A percentile compares a stretch with the other conserved stretches of the same genome.
These are phyloP conservation scores for Rhagonycha fulva DNA, from an alignment of 2,888 invertebrate species.

Conservation along the genomic window DNA sequence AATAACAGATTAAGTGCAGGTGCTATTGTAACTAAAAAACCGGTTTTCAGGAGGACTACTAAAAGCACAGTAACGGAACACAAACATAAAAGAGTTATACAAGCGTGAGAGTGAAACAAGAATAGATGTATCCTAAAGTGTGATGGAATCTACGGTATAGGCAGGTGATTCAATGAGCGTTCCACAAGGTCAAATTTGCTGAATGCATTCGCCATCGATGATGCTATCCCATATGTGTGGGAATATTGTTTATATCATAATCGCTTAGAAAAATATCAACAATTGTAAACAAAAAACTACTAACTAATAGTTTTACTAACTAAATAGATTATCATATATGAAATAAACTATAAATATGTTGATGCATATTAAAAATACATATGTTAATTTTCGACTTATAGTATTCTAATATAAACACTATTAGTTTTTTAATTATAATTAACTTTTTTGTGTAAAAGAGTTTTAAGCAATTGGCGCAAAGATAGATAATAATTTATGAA, in stretches of 20 bases:
- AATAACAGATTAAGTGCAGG: constrained; percentile 22
- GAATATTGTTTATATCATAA: constrained; percentile 1
- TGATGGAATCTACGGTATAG: constrained; percentile 10
- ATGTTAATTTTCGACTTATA: not conserved
- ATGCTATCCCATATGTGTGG: constrained; percentile 9
- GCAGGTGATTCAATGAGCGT: constrained; percentile 26
- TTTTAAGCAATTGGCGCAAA: too few species aligned
- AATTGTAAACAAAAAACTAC: not conserved
- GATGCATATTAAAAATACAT: not conserved
- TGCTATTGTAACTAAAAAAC: constrained; percentile 22
- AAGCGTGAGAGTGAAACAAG: constrained; percentile 10
- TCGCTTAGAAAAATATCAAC: not conserved
- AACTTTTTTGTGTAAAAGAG: too few species aligned
- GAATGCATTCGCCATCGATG: constrained; percentile 23
- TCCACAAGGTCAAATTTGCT: constrained; percentile 20
- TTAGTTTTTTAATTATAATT: too few species aligned
- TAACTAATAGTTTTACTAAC: not conserved
- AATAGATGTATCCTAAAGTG: not conserved
- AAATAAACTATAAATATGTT: not conserved
- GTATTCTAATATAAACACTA: too few species aligned
- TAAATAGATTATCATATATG: not conserved
- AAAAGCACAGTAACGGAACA: constrained; percentile 23
- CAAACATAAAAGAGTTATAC: constrained; percentile 18
- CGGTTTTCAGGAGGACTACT: constrained; percentile 16
- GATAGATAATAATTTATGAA: too few species aligned